A percentile compares a stretch with the other conserved stretches of the same genome.
Evolutionary conservation across 2,113 vertebrate genomes (phyloP).

Genomic region (Nannobrachium achirus): DNA sequence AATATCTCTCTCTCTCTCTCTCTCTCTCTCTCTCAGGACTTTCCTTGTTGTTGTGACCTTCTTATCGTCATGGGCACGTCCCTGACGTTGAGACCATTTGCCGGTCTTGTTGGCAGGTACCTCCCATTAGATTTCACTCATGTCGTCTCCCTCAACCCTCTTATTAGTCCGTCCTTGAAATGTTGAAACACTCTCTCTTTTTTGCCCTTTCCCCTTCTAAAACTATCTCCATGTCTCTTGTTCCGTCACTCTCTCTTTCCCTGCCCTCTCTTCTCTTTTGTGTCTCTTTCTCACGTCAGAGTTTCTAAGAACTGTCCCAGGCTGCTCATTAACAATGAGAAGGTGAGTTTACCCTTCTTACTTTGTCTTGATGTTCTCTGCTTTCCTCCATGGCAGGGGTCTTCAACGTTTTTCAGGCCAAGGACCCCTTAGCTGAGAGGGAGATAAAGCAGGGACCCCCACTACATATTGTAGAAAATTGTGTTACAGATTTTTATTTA

Average conservation of each 20-base stretch:
- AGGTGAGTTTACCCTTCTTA: constrained; percentile 72
- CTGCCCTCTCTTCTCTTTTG: constrained; percentile 16
- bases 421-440: too few relatives aligned
- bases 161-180: background rate
- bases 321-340: constrained; percentile 94
- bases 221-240: too few relatives aligned
- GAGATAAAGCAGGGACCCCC: too few relatives aligned
- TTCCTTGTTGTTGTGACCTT: constrained; percentile 86
- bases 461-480: too few relatives aligned
- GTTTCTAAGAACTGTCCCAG: constrained; percentile 86
- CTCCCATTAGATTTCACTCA: constrained; percentile 3
- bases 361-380: background rate
- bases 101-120: constrained; percentile 87
- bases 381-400: too few relatives aligned
- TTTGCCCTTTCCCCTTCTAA: background rate
- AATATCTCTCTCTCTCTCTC: background rate
- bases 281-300: constrained; percentile 58
- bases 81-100: constrained; percentile 92
- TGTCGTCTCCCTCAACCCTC: background rate
- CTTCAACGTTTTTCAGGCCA: too few relatives aligned
- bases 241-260: background rate
- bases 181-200: background rate
- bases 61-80: constrained; percentile 93
- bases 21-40: constrained; percentile 79
- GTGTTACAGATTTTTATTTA: too few relatives aligned